Evolutionary conservation across 1,140 invertebrate species (phyloP), one percentile per base, ranked within the genome.

Genomic region (Zophobas morio): DNA sequence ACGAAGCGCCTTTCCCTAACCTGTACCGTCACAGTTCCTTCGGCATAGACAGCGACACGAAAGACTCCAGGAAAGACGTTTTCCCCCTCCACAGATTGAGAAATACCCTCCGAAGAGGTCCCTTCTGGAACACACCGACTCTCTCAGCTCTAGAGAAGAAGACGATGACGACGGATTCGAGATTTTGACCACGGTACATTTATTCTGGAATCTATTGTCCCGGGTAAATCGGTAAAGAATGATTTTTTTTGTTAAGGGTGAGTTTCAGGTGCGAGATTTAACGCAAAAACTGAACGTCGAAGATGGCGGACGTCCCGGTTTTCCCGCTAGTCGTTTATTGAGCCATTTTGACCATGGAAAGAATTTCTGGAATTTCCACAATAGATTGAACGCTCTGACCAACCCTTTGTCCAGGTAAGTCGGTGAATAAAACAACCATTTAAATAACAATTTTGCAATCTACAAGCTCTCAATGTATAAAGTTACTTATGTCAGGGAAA

Each of bases 161-260:
- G 94, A 95, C 83, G 95, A 96, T 81, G 94, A 96, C 82, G 95
- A 96, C 84, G 94, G 94, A 78, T 96, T 97, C 89, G 95, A 96
- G 84, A 90, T 96, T 75, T 88, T 96, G 53, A 96, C 96, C 1
- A 95, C 96, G 0, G 96, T 96, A 87, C 96, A 96, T 85, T 88
- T 97, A 37, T 97, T 96, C 86, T 96, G 95, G 0, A 96, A 94
- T 0, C 86, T 97, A 46, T 86, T 97, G 49, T 94, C 95, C 77
- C 90, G 95, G 84, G 95, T 96, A 85, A 81, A 76, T 46, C 6
- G 2, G 3, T 46, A 3, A 4, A 8, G 0, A 46, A 0, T 46
- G 42, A 46, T 4, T 4, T 75, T 35, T 47, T 75, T 53, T 36
- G 5, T 78, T 74, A 57, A 37, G 2, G 4, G 37, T 79, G 63